Evolutionary conservation across 2,888 invertebrate genomes (phyloP).

Genomic region (Strigamia transsilvanica): DNA sequence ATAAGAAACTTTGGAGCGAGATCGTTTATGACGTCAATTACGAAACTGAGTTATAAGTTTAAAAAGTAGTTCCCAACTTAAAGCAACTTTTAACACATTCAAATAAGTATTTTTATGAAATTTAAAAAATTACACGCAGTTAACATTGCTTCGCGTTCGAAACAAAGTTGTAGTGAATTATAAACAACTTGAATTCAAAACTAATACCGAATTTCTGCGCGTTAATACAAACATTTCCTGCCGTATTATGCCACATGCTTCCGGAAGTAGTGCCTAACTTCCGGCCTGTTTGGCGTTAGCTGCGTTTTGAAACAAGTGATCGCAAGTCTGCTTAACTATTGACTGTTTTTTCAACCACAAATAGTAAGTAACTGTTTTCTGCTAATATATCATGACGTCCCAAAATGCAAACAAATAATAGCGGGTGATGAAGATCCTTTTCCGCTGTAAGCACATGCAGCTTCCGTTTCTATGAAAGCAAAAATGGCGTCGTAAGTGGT

Average conservation of each 20-base stretch:
- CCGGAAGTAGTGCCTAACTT: slow-evolving; percentile 51
- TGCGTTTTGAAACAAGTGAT: slow-evolving; percentile 14
- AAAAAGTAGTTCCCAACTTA: slow-evolving; percentile 1
- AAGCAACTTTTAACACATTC: not conserved
- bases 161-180: too few species aligned
- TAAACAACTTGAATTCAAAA: too few species aligned
- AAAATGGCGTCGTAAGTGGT: slow-evolving; percentile 52
- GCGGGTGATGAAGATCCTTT: slow-evolving; percentile 50
- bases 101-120: not conserved
- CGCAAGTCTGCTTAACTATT: too few species aligned
- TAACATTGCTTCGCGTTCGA: too few species aligned
- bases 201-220: not conserved
- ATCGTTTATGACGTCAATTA: slow-evolving; percentile 5
- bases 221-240: slow-evolving; percentile 43
- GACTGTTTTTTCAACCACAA: slow-evolving; percentile 5
- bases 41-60: not conserved
- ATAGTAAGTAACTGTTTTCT: slow-evolving; percentile 1
- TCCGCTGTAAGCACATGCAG: slow-evolving; percentile 57
- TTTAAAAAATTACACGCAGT: too few species aligned
- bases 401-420: not conserved
- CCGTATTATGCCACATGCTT: slow-evolving; percentile 65
- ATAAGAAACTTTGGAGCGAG: not conserved
- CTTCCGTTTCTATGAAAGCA: slow-evolving; percentile 56
- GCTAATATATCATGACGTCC: slow-evolving; percentile 11
- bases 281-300: slow-evolving; percentile 43